Evolutionary conservation across 2,113 vertebrate genomes (phyloP).

Genomic region (Siphamia tubifer): DNA sequence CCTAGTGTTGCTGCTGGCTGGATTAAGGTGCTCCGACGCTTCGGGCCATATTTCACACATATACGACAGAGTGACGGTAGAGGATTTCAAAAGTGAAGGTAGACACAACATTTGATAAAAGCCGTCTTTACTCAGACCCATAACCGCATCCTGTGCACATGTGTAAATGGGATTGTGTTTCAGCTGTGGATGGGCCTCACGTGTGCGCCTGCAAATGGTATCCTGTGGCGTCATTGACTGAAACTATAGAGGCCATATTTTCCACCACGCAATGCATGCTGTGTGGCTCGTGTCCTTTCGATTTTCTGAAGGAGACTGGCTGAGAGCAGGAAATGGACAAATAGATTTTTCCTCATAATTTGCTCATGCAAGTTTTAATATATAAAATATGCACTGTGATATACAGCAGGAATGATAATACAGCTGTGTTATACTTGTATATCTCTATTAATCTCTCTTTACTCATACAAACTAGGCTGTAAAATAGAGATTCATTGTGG

Average conservation of each 20-base stretch:
- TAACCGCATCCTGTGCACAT: neutral
- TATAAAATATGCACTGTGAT: neutral
- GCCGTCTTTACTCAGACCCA: neutral
- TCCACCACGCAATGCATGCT: neutral
- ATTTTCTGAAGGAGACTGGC: conserved; percentile 40
- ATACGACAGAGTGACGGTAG: no score
- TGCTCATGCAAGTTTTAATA: neutral
- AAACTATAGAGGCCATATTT: conserved; percentile 43
- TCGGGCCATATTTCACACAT: no score
- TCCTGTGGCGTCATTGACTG: conserved; percentile 56
- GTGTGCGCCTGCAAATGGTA: conserved; percentile 5
- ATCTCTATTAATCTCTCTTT: neutral
- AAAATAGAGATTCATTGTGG: neutral
- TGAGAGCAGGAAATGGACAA: conserved; percentile 18
- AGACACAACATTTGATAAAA: neutral
- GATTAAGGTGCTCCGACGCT: no score
- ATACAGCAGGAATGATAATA: neutral
- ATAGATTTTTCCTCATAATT: conserved; percentile 20
- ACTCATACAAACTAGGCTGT: neutral
- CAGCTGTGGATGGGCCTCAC: conserved; percentile 5
- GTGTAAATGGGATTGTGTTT: conserved; percentile 18
- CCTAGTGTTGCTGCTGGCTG: no score
- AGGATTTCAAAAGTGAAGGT: neutral
- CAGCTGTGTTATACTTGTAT: neutral
- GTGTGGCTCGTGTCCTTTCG: conserved; percentile 34